Evolutionary conservation across 2,797 vertebrate genomes (phyloP), one percentile per base, ranked within the genome.

Genomic region (Cichlasoma orientale): DNA sequence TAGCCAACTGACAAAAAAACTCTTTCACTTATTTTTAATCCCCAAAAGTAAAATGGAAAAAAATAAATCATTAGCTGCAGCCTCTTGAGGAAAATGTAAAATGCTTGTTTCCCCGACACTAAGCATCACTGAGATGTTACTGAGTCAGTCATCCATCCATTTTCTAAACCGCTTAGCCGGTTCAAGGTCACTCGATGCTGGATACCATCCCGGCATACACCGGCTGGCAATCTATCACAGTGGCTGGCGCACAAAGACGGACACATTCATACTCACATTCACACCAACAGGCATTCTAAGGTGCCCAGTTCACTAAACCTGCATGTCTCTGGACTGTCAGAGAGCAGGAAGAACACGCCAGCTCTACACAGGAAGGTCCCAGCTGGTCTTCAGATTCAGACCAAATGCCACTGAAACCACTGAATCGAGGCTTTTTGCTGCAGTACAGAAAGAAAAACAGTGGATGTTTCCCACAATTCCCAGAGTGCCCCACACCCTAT

Each of bases 111-210:
- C 52, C 33, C 58, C 57, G 59, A 63, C 47, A 21, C 41, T 74
- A 73, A 79, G 70, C 44, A 72, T 75, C 78, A 38, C 58, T 41
- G 47, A 77, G 44, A 84, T 47, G 68, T 53, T 47, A 57, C 72
- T 13, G 71, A 88, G 63, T 81, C 70, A 75, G 72, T 53, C 63
- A 56, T 81, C 75, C 54, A 69, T 79, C 66, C 76, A 75, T 84
- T 84, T 74, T 68, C 78, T 77, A 78, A 88, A 85, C 63, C n/a
- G 58, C 82, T 84, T 75, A 78, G 75, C 72, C 29, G 14, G 69
- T 72, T 83, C 74, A 76, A 85, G 87, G 82, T 88, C 47, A 53
- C 80, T 59, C 74, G 54, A 61, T 10, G 29, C 84, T 89, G 79
- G 76, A 90, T 41, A 38, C 47, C 7, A 18, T 90, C 86, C 83